Percentiles rank a stretch among this genome's conserved stretches.
These are phyloP conservation scores for Cordilura impudica DNA, from an alignment of 2,888 invertebrate genomes.

Conservation along the genomic window DNA sequence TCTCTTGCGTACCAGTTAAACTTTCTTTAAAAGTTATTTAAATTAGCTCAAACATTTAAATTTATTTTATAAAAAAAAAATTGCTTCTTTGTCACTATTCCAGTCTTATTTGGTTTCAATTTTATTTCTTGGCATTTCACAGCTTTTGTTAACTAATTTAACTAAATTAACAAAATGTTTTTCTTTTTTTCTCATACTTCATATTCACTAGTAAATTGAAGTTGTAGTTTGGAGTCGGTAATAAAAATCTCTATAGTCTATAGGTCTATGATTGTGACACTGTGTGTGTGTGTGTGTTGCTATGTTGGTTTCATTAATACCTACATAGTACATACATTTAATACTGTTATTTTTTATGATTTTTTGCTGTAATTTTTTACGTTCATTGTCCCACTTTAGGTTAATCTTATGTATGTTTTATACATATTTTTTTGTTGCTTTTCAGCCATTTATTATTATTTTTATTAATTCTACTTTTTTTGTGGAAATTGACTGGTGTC, in stretches of 20 bases:
- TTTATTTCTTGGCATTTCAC: conserved; percentile 1
- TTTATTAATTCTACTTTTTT: background rate
- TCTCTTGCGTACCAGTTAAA: conserved; percentile 13
- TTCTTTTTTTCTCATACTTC: conserved; percentile 19
- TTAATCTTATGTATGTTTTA: conserved; percentile 48
- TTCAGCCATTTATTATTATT: conserved; percentile 50
- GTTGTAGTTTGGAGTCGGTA: background rate
- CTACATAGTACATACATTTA: conserved; percentile 45
- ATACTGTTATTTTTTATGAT: conserved; percentile 40
- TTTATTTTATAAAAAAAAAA: background rate
- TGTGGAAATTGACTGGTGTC: conserved; percentile 3
- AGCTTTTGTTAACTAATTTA: conserved; percentile 59
- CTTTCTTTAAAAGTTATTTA: conserved; percentile 41
- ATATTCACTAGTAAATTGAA: background rate
- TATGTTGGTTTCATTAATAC: conserved; percentile 35
- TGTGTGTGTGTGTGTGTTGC: background rate
- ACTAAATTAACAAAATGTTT: conserved; percentile 52
- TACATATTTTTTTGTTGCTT: conserved; percentile 35
- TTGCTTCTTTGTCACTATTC: conserved; percentile 13
- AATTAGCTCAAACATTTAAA: conserved; percentile 7
- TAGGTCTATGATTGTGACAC: conserved; percentile 40
- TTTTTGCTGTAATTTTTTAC: conserved; percentile 32
- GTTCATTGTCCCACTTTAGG: conserved; percentile 61
- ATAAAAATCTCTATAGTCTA: no score
- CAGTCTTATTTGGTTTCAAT: conserved; percentile 2